phyloP scores from a whole-genome alignment of 2,113 vertebrate genomes.

The Pontoporia blainvillei region DNA sequence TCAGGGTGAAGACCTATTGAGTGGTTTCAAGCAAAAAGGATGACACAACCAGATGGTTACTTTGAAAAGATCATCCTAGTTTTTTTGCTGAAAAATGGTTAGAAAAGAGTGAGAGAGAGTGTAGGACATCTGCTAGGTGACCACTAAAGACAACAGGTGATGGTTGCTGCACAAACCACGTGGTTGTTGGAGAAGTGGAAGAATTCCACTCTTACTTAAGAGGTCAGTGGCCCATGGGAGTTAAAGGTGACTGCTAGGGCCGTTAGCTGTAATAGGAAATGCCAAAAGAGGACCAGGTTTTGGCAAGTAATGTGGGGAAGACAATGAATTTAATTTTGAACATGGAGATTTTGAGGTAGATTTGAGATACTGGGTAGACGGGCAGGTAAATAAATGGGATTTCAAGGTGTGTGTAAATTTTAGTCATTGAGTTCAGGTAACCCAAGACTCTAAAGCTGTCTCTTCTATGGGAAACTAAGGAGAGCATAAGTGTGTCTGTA shows the following conservation, averaged over 20 bases:
- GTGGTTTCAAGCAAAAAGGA: not conserved
- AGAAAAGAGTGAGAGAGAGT: not conserved
- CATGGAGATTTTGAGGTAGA: not conserved
- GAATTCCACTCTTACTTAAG: not conserved
- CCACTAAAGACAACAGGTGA: not conserved
- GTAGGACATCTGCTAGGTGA: not conserved
- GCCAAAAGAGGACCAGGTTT: not conserved
- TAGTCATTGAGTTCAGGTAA: not conserved
- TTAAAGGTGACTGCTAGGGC: not conserved
- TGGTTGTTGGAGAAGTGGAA: not conserved
- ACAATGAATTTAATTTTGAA: not conserved
- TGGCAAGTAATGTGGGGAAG: not conserved
- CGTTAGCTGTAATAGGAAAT: not conserved
- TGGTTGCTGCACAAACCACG: not conserved
- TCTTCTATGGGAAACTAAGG: not conserved
- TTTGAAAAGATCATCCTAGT: not conserved
- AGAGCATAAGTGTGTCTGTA: not conserved
- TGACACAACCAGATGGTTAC: not conserved
- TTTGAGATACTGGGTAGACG: not conserved
- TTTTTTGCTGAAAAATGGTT: not conserved
- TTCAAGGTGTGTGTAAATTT: not conserved
- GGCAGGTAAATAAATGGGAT: not conserved
- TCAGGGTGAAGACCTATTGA: not conserved
- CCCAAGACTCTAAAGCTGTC: not conserved
- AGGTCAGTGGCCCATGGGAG: too few relatives aligned